Base-by-base conservation (phyloP, 2,113 vertebrate species). In the Erythrocercus mccallii region DNA sequence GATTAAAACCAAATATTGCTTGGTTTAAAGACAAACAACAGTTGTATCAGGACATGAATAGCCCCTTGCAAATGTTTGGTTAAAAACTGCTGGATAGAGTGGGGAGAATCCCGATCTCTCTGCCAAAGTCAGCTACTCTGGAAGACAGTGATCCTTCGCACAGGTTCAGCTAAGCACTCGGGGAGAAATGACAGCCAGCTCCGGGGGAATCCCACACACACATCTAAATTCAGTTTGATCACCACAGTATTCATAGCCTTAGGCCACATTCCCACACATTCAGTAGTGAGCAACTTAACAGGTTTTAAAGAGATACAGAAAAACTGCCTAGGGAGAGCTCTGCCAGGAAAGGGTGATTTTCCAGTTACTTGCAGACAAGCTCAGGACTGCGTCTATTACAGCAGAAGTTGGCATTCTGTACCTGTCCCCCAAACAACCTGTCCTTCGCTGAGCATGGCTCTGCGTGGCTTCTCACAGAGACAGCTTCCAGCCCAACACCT, bases 261-360 rank as follows among this genome's bases (percentile, higher is more conserved):
- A 86, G 92, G 94, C 77, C 80, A 90, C 82, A 78, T 94, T 92
- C 88, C 85, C 40, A 93, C 11, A 6, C 58, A 28, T 86, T 90
- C 87, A 60, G 76, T 22, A 94, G 74, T 6, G 6, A 94, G 70
- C 61, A 88, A 93, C 92, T 74, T 71, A 93, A 93, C 85, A 90
- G 79, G 71, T 95, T 96, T 93, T 95, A 83, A 92, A 94, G 82
- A 92, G 90, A 86, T 65, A 88, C 62, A 64, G 79, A 68, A 88
- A 90, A 94, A 90, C 56, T 48, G 83, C 53, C 64, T 33, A 68
- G 85, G 88, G 85, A 96, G 76, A 78, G 88, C 64, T 74, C 69
- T 93, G 92, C 90, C 79, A 94, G 93, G 56, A 88, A 74, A 66
- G 50, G 25, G 77, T 74, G 60, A n/a, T 8, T 93, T 95, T 70